Percentiles rank a stretch among this genome's conserved stretches.
phyloP scores from a whole-genome alignment of 2,113 vertebrate genomes.

The Chascanopsetta lugubris region DNA sequence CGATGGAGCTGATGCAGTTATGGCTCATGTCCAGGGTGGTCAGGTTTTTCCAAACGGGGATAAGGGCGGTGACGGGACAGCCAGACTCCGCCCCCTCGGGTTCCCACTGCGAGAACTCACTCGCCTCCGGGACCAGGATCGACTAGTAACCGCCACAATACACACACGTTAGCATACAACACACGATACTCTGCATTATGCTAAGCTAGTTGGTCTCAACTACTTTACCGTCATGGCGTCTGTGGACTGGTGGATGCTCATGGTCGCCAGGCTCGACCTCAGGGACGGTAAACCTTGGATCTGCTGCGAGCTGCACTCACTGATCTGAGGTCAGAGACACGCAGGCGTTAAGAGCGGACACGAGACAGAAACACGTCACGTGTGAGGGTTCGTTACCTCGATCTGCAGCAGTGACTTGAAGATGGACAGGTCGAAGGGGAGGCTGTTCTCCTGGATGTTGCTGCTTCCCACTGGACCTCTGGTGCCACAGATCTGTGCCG shows the following conservation, averaged over 20 bases:
- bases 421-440: slow-evolving; percentile 92
- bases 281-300: slow-evolving; percentile 88
- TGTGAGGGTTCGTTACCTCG: slow-evolving; percentile 81
- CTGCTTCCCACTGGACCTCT: slow-evolving; percentile 90
- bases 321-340: slow-evolving; percentile 82
- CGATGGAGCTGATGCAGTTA: slow-evolving; percentile 89
- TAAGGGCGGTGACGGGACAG: slow-evolving; percentile 88
- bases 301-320: slow-evolving; percentile 87
- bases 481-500: slow-evolving; percentile 86
- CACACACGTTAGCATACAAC: neutral
- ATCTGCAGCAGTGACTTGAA: slow-evolving; percentile 96
- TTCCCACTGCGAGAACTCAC: slow-evolving; percentile 94
- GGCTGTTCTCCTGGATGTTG: slow-evolving; percentile 90
- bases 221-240: slow-evolving; percentile 88
- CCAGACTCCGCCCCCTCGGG: slow-evolving; percentile 84
- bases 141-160: slow-evolving; percentile 76
- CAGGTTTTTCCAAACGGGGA: slow-evolving; percentile 90
- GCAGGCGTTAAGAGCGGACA: neutral
- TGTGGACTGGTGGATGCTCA: slow-evolving; percentile 87
- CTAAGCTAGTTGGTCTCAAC: neutral
- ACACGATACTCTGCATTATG: neutral
- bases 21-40: slow-evolving; percentile 97
- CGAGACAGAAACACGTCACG: neutral
- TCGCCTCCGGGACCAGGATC: slow-evolving; percentile 91
- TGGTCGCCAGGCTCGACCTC: slow-evolving; percentile 86